Evolutionary conservation across 2,113 vertebrate genomes (phyloP).

Genomic region (Boleophthalmus pectinirostris): DNA sequence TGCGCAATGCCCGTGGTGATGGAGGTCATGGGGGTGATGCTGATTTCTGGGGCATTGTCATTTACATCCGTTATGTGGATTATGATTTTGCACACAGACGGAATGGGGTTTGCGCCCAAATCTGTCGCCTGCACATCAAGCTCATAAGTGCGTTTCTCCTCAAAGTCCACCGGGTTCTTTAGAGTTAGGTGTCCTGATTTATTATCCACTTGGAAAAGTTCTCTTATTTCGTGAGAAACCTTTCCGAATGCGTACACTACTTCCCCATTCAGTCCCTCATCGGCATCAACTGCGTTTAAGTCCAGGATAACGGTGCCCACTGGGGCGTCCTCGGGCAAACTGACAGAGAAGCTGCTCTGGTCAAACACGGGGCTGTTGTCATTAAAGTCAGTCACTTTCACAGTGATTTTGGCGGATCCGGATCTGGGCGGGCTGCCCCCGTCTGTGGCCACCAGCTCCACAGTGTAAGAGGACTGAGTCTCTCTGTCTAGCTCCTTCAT

Average conservation of each 20-base stretch:
- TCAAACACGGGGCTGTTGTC: conserved; percentile 93
- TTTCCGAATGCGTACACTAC: conserved; percentile 88
- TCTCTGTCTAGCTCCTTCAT: conserved; percentile 92
- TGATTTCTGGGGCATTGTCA: conserved; percentile 90
- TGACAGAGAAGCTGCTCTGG: conserved; percentile 84
- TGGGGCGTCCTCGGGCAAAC: conserved; percentile 86
- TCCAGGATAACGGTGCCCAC: conserved; percentile 85
- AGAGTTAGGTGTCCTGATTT: conserved; percentile 86
- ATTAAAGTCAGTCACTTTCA: conserved; percentile 91
- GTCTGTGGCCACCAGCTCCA: conserved; percentile 90
- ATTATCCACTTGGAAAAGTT: conserved; percentile 88
- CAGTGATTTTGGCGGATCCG: conserved; percentile 83
- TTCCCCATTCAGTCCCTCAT: conserved; percentile 90
- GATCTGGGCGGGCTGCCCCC: conserved; percentile 85
- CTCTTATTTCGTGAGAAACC: conserved; percentile 83
- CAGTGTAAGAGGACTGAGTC: conserved; percentile 82
- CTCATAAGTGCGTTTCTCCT: conserved; percentile 89
- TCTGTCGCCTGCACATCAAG: conserved; percentile 91
- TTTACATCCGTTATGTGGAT: conserved; percentile 92
- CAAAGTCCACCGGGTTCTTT: conserved; percentile 85
- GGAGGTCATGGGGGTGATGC: conserved; percentile 87
- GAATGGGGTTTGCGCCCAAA: conserved; percentile 83
- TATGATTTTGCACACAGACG: conserved; percentile 88
- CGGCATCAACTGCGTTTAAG: conserved; percentile 85
- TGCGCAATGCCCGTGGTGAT: conserved; percentile 69